phyloP scores from a whole-genome alignment of 2,797 vertebrate genomes.

The Emydoidea blandingii region DNA sequence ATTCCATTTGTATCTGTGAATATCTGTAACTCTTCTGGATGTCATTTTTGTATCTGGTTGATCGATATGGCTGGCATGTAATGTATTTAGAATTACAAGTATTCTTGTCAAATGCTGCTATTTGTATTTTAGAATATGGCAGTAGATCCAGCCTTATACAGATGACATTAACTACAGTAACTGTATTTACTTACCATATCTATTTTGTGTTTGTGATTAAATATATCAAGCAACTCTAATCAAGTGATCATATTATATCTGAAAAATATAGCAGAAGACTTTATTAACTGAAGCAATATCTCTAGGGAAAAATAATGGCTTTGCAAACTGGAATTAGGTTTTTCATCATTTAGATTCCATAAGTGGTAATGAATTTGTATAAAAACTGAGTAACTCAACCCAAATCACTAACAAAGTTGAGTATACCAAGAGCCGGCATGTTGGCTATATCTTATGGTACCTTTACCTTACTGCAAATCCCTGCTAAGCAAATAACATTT shows the following conservation, averaged over 20 bases:
- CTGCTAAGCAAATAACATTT: neutral
- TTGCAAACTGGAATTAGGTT: neutral
- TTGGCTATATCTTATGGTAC: neutral
- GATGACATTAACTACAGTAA: neutral
- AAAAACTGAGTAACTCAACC: neutral
- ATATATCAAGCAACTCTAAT: neutral
- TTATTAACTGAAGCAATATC: neutral
- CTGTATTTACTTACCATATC: neutral
- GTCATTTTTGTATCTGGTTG: neutral
- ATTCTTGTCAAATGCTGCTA: neutral
- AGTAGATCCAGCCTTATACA: neutral
- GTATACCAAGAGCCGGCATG: neutral
- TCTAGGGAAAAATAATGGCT: neutral
- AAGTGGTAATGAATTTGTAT: neutral
- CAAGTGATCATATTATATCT: neutral
- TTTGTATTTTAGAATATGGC: neutral
- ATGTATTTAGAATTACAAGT: neutral
- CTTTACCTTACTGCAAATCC: neutral
- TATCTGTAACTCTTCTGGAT: neutral
- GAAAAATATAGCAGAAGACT: neutral
- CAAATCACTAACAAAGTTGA: neutral
- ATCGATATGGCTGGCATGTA: neutral
- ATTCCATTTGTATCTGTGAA: neutral
- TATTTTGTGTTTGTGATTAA: neutral
- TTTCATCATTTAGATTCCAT: neutral